These are phyloP conservation scores for Mantis religiosa DNA, from an alignment of 2,888 invertebrate genomes.

Conservation along the genomic window DNA sequence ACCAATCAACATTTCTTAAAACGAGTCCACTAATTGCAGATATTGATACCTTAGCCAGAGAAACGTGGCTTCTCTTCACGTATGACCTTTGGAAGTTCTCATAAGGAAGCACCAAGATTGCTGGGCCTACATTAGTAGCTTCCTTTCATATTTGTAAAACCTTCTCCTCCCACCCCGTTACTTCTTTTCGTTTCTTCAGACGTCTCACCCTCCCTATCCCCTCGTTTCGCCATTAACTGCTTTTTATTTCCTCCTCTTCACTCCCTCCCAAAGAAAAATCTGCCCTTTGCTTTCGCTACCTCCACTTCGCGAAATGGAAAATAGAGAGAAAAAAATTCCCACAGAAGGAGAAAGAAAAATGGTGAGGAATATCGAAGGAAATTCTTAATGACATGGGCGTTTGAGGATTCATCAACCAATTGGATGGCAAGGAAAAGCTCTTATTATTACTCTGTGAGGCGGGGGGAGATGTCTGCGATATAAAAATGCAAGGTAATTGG, in stretches of 20 bases:
- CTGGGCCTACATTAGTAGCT: not conserved
- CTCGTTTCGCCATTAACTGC: slow-evolving; percentile 13
- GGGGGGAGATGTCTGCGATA: not conserved
- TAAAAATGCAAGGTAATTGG: slow-evolving; percentile 17
- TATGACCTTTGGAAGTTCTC: not conserved
- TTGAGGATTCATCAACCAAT: slow-evolving; percentile 20
- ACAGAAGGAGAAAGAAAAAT: not conserved
- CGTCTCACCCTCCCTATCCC: not conserved
- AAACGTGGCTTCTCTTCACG: not conserved
- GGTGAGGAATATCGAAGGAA: slow-evolving; percentile 18
- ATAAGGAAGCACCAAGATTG: not conserved
- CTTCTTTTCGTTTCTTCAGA: slow-evolving; percentile 2
- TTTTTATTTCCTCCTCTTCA: slow-evolving; percentile 10
- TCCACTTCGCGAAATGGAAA: slow-evolving; percentile 16
- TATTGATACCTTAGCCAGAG: not conserved
- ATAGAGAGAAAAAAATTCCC: not conserved
- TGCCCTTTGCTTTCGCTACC: not conserved
- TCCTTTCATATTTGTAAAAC: slow-evolving; percentile 17
- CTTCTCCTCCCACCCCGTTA: not conserved
- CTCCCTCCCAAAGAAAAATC: not conserved
- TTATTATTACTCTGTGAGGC: slow-evolving; percentile 10
- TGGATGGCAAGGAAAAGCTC: slow-evolving; percentile 15
- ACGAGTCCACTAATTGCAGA: too few relatives aligned
- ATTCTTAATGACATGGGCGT: slow-evolving; percentile 23
- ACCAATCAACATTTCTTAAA: too few relatives aligned